A percentile compares a stretch with the other conserved stretches of the same genome.
Conservation (phyloP, 2,797 vertebrate species). For the Bradypodion pumilum region DNA sequence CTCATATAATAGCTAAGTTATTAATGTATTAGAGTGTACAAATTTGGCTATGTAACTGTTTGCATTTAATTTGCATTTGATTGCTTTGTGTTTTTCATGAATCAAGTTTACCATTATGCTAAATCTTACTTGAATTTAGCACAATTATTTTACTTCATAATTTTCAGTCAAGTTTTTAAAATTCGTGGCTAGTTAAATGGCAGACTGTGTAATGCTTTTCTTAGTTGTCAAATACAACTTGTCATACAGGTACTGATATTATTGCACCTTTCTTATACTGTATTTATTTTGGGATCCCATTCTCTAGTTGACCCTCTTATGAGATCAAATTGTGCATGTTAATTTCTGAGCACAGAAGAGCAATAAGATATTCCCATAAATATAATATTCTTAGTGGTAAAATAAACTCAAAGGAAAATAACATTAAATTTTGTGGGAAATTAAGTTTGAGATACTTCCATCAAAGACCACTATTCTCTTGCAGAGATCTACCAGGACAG, state of each 20-base stretch:
- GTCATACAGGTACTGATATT: not conserved
- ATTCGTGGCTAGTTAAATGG: not conserved
- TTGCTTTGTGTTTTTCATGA: constrained; percentile 25
- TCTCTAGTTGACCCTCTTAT: not conserved
- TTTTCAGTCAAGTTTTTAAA: not conserved
- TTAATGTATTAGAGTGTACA: constrained; percentile 27
- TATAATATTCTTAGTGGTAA: not conserved
- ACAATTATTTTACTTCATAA: not conserved
- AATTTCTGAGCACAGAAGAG: not conserved
- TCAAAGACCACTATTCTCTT: not conserved
- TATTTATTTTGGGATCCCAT: not conserved
- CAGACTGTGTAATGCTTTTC: not conserved
- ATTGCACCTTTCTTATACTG: not conserved
- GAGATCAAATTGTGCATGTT: not conserved
- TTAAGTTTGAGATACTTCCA: not conserved
- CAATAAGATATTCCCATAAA: not conserved
- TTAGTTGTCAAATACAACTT: not conserved
- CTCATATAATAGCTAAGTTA: not conserved
- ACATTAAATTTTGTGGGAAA: not conserved
- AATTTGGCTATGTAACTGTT: constrained; percentile 23
- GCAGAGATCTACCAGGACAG: too few species aligned
- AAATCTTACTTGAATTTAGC: not conserved
- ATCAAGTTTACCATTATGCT: constrained; percentile 1
- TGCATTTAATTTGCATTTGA: constrained; percentile 39
- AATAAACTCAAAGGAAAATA: not conserved